Conservation (phyloP, 2,888 invertebrate genomes). For the Encarsia formosa region DNA sequence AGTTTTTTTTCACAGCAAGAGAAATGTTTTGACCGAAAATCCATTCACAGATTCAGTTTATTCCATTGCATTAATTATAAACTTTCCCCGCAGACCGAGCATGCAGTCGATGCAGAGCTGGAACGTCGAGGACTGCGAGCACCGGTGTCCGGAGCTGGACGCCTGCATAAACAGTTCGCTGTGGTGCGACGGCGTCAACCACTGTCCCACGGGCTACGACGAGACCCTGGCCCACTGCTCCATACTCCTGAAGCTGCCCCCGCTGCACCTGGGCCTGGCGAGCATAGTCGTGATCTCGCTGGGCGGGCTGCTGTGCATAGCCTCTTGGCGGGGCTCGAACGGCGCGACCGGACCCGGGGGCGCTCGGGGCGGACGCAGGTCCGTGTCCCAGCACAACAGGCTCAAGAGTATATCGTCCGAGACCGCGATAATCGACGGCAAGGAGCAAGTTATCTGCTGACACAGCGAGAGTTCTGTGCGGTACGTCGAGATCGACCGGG, state of each 20-base stretch:
- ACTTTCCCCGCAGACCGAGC: slow-evolving; percentile 36
- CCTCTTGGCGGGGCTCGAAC: slow-evolving; percentile 45
- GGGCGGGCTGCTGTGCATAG: slow-evolving; percentile 41
- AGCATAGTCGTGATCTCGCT: slow-evolving; percentile 50
- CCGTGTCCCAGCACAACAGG: slow-evolving; percentile 74
- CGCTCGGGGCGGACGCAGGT: slow-evolving; percentile 67
- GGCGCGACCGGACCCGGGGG: slow-evolving; percentile 62
- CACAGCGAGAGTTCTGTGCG: slow-evolving; percentile 93
- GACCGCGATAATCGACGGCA: slow-evolving; percentile 79
- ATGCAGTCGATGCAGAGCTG: too few relatives aligned
- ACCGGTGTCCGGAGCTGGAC: slow-evolving; percentile 50
- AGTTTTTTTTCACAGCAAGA: too few relatives aligned
- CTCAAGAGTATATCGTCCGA: slow-evolving; percentile 78
- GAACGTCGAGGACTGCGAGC: slow-evolving; percentile 61
- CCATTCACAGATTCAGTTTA: background rate
- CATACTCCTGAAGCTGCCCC: slow-evolving; percentile 71
- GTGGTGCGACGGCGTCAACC: slow-evolving; percentile 54
- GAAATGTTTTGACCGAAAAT: background rate
- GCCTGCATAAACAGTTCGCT: slow-evolving; percentile 50
- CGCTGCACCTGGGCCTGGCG: slow-evolving; percentile 62
- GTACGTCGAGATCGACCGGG: slow-evolving; percentile 85
- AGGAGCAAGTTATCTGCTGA: slow-evolving; percentile 93
- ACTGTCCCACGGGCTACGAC: slow-evolving; percentile 59
- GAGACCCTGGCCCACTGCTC: slow-evolving; percentile 77
- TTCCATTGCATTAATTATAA: background rate